A percentile compares a stretch with the other conserved stretches of the same genome.
phyloP scores from a whole-genome alignment of 2,797 vertebrate species.

The Sebastes diploproa region DNA sequence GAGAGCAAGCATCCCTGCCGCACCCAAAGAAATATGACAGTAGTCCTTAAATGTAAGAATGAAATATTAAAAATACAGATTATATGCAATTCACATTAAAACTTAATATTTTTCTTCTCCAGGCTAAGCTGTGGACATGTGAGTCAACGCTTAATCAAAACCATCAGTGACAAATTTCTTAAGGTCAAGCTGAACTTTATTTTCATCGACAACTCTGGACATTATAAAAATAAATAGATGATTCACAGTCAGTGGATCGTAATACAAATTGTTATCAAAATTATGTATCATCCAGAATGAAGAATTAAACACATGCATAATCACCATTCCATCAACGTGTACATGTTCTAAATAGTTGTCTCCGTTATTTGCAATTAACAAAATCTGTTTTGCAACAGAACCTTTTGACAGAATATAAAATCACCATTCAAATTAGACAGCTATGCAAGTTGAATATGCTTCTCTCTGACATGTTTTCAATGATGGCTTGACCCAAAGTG shows the following conservation, averaged over 20 bases:
- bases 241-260: constrained; percentile 83
- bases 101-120: fast-evolving
- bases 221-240: constrained; percentile 87
- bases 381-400: constrained; percentile 61
- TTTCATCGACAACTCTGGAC: constrained; percentile 76
- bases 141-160: background rate
- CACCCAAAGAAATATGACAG: background rate
- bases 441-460: constrained; percentile 57
- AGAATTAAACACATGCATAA: constrained; percentile 85
- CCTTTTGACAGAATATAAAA: constrained; percentile 68
- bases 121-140: background rate
- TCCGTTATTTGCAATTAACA: constrained; percentile 47
- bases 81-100: background rate
- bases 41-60: background rate
- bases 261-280: constrained; percentile 90
- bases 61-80: background rate
- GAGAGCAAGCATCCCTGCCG: too few species aligned
- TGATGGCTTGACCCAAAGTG: constrained; percentile 59
- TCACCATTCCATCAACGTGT: constrained; percentile 77
- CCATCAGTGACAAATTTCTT: constrained; percentile 8
- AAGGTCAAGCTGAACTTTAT: constrained; percentile 79
- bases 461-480: constrained; percentile 52
- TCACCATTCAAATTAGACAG: constrained; percentile 66
- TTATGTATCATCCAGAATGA: constrained; percentile 83
- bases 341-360: constrained; percentile 70